Percentiles rank a stretch among this genome's conserved stretches.
Conservation (phyloP, 2,888 invertebrate species). For the Meta bourneti region DNA sequence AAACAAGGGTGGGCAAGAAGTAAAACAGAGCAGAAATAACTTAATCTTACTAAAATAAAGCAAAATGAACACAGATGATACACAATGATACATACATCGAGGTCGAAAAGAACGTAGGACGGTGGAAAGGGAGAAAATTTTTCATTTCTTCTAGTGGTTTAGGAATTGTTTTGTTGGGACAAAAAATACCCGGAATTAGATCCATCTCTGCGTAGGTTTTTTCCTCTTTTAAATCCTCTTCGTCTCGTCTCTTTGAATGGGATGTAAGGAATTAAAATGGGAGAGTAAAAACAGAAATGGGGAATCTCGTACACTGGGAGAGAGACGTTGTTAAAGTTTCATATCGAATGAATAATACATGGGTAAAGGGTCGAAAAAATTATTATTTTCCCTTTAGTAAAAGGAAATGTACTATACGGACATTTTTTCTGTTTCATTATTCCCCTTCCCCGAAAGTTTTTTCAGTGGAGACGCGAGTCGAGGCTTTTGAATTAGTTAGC, state of each 20-base stretch:
- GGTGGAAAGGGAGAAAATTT: background rate
- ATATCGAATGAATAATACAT: slow-evolving; percentile 37
- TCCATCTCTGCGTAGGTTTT: background rate
- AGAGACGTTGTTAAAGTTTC: slow-evolving; percentile 47
- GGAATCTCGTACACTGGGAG: background rate
- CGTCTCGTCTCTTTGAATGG: background rate
- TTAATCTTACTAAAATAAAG: slow-evolving; percentile 9
- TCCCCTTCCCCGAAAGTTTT: background rate
- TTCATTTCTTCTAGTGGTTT: slow-evolving; percentile 14
- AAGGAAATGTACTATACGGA: slow-evolving; percentile 1
- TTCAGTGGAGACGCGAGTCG: background rate
- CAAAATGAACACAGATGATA: background rate
- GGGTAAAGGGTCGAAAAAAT: background rate
- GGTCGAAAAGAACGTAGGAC: background rate
- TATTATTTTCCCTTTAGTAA: slow-evolving; percentile 4
- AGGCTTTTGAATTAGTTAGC: slow-evolving; percentile 44
- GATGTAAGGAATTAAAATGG: background rate
- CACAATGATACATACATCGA: background rate
- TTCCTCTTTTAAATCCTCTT: background rate
- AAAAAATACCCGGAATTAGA: slow-evolving; percentile 19
- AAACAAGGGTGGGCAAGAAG: background rate
- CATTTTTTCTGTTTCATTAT: background rate
- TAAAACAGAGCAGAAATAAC: background rate
- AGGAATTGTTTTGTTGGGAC: background rate
- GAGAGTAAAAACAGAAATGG: slow-evolving; percentile 6